A percentile compares a stretch with the other conserved stretches of the same genome.
Evolutionary conservation across 2,797 vertebrate species (phyloP).

Genomic region (Gymnothorax javanicus): DNA sequence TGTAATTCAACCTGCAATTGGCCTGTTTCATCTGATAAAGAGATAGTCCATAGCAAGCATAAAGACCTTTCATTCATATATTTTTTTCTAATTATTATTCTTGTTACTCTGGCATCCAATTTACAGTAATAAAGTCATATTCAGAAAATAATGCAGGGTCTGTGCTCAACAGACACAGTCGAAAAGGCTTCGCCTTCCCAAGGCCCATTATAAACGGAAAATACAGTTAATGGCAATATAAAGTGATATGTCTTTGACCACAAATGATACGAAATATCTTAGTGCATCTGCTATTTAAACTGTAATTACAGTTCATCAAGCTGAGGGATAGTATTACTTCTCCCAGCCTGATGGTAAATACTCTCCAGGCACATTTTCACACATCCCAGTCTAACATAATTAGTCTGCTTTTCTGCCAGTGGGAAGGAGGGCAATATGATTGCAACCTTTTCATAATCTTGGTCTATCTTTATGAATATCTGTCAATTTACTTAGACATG

Average conservation of each 20-base stretch:
- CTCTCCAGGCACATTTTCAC: not conserved
- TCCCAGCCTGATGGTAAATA: not conserved
- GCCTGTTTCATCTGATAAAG: not conserved
- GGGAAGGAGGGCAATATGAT: not conserved
- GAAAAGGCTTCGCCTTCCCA: not conserved
- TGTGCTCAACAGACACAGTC: not conserved
- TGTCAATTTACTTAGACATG: not conserved
- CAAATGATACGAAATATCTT: not conserved
- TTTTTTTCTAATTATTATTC: no score
- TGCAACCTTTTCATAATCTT: not conserved
- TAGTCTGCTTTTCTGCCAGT: not conserved
- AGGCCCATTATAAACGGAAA: not conserved
- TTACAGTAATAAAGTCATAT: slow-evolving; percentile 3
- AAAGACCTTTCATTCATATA: no score
- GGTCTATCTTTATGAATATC: not conserved
- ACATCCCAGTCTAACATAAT: not conserved
- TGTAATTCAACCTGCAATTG: not conserved
- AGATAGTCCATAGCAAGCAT: not conserved
- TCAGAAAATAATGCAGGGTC: not conserved
- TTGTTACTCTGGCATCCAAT: not conserved
- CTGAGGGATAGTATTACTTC: not conserved
- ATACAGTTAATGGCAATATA: not conserved
- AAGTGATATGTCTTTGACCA: not conserved
- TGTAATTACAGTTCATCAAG: slow-evolving; percentile 13
- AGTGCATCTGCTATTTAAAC: not conserved